A percentile compares a stretch with the other conserved stretches of the same genome.
Evolutionary conservation across 2,888 invertebrate species (phyloP).

Genomic region (Troides helena): DNA sequence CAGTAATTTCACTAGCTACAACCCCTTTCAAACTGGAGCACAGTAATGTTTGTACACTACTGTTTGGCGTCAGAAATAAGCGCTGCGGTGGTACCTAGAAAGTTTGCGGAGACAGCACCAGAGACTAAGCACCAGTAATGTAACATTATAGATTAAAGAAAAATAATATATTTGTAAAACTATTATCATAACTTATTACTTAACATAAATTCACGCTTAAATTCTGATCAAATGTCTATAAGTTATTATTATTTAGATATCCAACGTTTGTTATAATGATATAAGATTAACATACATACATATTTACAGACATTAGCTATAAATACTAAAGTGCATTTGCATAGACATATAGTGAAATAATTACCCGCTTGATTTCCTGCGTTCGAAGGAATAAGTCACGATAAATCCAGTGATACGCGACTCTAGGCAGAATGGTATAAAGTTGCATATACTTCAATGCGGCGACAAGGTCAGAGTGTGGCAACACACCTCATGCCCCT

Average conservation of each 20-base stretch:
- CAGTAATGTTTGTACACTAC: no score
- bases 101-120: no score
- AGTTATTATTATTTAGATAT: neutral
- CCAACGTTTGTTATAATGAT: neutral
- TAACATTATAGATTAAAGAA: no score
- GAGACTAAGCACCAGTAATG: no score
- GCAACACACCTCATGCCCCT: slow-evolving; percentile 65
- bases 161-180: no score
- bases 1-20: no score
- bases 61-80: no score
- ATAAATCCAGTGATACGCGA: slow-evolving; percentile 21
- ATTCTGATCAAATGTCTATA: neutral
- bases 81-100: no score
- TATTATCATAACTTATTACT: no score
- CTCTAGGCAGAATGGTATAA: slow-evolving; percentile 16
- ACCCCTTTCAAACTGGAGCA: no score
- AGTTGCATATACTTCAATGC: slow-evolving; percentile 28
- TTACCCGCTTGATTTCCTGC: slow-evolving; percentile 28
- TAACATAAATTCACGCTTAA: neutral
- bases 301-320: slow-evolving; percentile 7
- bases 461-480: slow-evolving; percentile 65
- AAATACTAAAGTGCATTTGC: slow-evolving; percentile 24
- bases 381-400: slow-evolving; percentile 7
- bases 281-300: slow-evolving; percentile 1
- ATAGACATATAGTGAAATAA: slow-evolving; percentile 25